Base-by-base conservation (phyloP, 2,113 vertebrate species). In the Centropus unirufus region DNA sequence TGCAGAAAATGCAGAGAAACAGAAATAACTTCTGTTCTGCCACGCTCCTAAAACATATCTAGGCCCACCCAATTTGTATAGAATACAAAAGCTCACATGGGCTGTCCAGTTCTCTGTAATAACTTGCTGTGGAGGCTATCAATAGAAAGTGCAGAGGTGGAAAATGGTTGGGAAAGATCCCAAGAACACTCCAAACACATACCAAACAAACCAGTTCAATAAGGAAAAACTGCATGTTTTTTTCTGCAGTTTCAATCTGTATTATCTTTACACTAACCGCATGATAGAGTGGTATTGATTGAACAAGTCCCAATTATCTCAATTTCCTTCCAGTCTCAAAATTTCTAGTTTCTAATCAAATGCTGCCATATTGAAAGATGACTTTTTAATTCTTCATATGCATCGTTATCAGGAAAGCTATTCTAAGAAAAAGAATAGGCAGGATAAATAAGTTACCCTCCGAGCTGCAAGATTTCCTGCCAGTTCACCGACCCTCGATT, bases 381-480 rank as follows among this genome's bases (percentile, higher is more conserved):
- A 23, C 39, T 86, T 94, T 90, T 83, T 67, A 95, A 59, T 64
- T 87, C 30, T 90, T 92, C 67, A 59, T 13, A 79, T 42, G 57
- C 24, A 66, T 69, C 67, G 36, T 18, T 52, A 44, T 32, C 58
- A 94, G 32, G 21, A 90, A 83, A 82, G 77, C 11, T 54, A 11
- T 39, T 72, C 20, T 17, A 91, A 83, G 34, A 7, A 80, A 85
- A 62, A 55, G 42, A 34, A 58, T 3, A 59, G 73, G 9, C 26
- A 93, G 36, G 19, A 85, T 61, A 75, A 87, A 54, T 32, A 75
- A 95, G 96, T 98, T 98, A 99, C 99, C 99, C 99, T 98, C 92
- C 99, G 98, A 94, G 98, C 94, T 83, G 98, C 98, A 76, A 98
- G 95, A 97, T 98, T 99, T 93, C 98, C 98, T 3, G 98, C 96